Percentiles rank a stretch among this genome's conserved stretches.
Conservation (phyloP, 2,113 vertebrate genomes). For the Caloenas nicobarica region DNA sequence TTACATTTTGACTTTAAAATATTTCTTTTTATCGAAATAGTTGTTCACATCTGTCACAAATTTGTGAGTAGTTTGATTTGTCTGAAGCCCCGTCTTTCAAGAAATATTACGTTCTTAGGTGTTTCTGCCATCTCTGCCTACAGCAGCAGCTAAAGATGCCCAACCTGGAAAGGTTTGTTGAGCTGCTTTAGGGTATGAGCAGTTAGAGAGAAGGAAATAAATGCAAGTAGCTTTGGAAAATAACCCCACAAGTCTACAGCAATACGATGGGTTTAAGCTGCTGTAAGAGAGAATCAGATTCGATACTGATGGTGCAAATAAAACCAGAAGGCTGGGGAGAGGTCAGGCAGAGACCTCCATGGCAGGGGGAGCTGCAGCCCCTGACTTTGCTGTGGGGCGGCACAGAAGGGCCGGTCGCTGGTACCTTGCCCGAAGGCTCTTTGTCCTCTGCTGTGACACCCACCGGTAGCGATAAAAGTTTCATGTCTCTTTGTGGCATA, state of each 20-base stretch:
- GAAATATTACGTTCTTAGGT: neutral
- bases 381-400: neutral
- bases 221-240: neutral
- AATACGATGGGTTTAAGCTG: neutral
- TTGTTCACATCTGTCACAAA: neutral
- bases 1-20: neutral
- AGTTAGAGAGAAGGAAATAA: neutral
- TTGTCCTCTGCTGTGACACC: rapidly evolving
- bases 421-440: neutral
- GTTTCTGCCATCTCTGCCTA: neutral
- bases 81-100: neutral
- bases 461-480: rapidly evolving
- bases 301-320: neutral
- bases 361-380: neutral
- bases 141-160: neutral
- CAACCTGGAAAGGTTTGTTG: neutral
- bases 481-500: rapidly evolving
- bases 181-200: neutral
- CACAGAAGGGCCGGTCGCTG: rapidly evolving
- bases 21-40: neutral
- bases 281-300: neutral
- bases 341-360: neutral
- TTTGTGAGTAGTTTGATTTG: neutral
- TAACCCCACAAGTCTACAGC: neutral
- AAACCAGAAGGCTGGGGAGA: neutral